Base-by-base conservation (phyloP, 2,113 vertebrate genomes). In the Antechinus flavipes region DNA sequence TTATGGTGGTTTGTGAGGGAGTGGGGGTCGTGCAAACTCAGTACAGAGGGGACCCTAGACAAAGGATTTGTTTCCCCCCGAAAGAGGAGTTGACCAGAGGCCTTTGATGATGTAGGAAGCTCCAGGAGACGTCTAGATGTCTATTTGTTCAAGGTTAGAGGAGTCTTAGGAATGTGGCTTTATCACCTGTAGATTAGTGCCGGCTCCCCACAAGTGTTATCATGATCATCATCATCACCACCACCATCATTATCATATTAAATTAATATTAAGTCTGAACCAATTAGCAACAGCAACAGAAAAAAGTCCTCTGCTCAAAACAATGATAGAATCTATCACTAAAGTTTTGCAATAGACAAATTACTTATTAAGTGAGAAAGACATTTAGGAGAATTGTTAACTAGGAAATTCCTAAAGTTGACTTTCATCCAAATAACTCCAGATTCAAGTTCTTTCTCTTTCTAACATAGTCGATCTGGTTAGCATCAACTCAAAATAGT, bases 381-480 rank as follows among this genome's bases (percentile, higher is more conserved):
- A 93, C 55, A 54, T 7, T 53, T 84, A 42, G 35, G 93, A 26
- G 10, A 24, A 90, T 92, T 94, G 91, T 26, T 22, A 11, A 11
- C 52, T 90, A 12, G n/a, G 52, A 68, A 90, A 89, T 89, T 94
- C 16, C 8, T 61, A 93, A 94, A 92, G 0, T 11, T 94, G 47
- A 54, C 9, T 56, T 93, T 54, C 54, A 76, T 35, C 46, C 27
- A 93, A 89, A 93, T 42, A 90, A 16, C 0, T 54, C 54, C 14
- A 91, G 3, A 46, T n/a, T 91, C 89, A 61, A 26, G 16, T 93
- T 94, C 90, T 54, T 95, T 92, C 27, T 56, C 9, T 76, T 91
- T 54, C 2, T 89, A 10, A 35, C 53, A 94, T 94, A 84, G 84
- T 68, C 47, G 92, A 56, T 47, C 53, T n/a, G 2, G 25, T 94